Conservation (phyloP, 1,140 invertebrate genomes). For the Drosophila watanabei region DNA sequence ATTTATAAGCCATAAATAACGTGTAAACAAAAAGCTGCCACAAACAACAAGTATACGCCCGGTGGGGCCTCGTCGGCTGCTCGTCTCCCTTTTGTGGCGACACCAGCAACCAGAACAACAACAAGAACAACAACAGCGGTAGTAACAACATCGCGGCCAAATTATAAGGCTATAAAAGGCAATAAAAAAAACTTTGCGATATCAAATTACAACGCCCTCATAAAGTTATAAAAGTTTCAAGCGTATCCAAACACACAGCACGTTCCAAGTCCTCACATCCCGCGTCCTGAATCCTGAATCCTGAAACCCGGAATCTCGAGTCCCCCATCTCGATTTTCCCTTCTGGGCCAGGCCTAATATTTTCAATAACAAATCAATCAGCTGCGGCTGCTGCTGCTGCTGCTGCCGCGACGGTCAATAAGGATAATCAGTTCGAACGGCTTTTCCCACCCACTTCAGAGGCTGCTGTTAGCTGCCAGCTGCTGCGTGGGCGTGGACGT, state of each 20-base stretch:
- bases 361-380: slow-evolving; percentile 84
- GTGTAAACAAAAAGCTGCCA: slow-evolving; percentile 77
- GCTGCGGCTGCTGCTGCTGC: slow-evolving; percentile 66
- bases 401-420: slow-evolving; percentile 65
- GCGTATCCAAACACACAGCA: slow-evolving; percentile 74
- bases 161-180: slow-evolving; percentile 84
- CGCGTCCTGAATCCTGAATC: slow-evolving; percentile 6
- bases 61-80: slow-evolving; percentile 31
- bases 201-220: slow-evolving; percentile 82
- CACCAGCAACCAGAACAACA: slow-evolving; percentile 36
- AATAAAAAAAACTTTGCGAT: slow-evolving; percentile 82
- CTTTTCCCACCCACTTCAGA: slow-evolving; percentile 27
- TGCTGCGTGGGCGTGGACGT: slow-evolving; percentile 20
- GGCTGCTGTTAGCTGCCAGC: slow-evolving; percentile 33
- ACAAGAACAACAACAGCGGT: slow-evolving; percentile 25
- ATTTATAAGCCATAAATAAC: slow-evolving; percentile 82
- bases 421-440: slow-evolving; percentile 75
- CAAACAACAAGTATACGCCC: slow-evolving; percentile 69
- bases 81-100: slow-evolving; percentile 41
- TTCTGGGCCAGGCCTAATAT: slow-evolving; percentile 69
- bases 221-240: slow-evolving; percentile 83
- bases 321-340: slow-evolving; percentile 15
- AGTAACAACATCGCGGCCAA: slow-evolving; percentile 77
- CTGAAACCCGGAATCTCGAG: background rate
- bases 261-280: slow-evolving; percentile 41